Evolutionary conservation across 2,888 invertebrate genomes (phyloP).

Genomic region (Ommatoiulus sabulosus): DNA sequence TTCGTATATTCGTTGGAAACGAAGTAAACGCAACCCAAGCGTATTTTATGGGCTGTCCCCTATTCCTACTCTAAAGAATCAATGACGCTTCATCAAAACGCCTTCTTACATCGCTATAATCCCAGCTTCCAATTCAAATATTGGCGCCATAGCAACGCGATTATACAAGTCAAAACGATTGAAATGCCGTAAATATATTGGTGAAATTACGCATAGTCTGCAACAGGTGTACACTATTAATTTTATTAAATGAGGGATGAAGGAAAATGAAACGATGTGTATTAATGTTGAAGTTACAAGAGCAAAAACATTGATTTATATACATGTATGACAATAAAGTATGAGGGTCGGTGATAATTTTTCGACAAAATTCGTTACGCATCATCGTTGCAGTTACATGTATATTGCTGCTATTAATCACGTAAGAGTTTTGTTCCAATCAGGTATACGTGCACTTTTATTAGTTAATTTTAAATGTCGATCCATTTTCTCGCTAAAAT

Average conservation of each 20-base stretch:
- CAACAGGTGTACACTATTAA: no score
- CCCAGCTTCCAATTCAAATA: not conserved
- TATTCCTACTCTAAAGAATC: not conserved
- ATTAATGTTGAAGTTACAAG: no score
- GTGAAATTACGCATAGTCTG: no score
- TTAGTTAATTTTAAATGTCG: not conserved
- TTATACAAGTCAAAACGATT: no score
- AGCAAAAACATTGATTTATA: no score
- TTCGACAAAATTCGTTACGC: not conserved
- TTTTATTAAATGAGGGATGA: no score
- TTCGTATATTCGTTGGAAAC: no score
- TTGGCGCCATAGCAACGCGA: not conserved
- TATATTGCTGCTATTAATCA: not conserved
- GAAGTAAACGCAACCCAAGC: not conserved
- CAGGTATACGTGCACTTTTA: not conserved
- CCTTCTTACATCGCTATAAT: not conserved
- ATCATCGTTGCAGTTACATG: not conserved
- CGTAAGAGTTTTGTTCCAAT: not conserved
- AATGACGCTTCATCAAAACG: not conserved
- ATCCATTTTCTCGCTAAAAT: not conserved
- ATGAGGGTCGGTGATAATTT: no score
- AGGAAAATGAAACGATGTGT: no score
- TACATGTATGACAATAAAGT: no score
- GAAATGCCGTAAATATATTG: no score
- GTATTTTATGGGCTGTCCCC: not conserved